Evolutionary conservation across 2,888 invertebrate species (phyloP).

Genomic region (Pinctada fucata): DNA sequence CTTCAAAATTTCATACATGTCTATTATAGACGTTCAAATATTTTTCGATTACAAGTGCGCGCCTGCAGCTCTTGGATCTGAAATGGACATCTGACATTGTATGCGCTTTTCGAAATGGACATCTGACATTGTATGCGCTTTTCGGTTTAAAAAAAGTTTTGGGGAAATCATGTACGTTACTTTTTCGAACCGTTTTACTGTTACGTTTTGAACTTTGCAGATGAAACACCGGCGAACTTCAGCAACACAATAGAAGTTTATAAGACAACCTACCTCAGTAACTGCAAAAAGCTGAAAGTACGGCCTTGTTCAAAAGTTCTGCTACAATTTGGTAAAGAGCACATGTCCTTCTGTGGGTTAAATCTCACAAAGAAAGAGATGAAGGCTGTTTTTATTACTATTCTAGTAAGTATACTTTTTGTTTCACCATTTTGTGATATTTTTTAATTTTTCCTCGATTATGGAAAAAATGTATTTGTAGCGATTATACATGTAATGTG

Average conservation of each 20-base stretch:
- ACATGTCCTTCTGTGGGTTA: conserved; percentile 52
- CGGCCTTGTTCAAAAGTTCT: conserved; percentile 52
- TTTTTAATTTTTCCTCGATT: not conserved
- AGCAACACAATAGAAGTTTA: conserved; percentile 29
- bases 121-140: no score
- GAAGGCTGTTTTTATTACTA: conserved; percentile 57
- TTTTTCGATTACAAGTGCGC: no score
- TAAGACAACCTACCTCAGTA: conserved; percentile 38
- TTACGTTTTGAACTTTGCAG: no score
- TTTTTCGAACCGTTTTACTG: no score
- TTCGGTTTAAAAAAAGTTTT: no score
- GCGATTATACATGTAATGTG: no score
- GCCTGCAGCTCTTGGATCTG: no score
- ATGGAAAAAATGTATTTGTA: not conserved
- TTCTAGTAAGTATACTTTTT: conserved; percentile 49
- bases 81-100: no score
- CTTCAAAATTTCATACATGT: no score
- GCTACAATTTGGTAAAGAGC: conserved; percentile 52
- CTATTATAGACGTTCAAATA: no score
- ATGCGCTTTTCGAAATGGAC: no score
- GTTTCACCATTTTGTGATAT: not conserved
- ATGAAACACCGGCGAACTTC: not conserved
- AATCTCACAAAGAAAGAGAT: conserved; percentile 56
- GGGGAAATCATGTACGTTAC: no score
- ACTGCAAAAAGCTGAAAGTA: conserved; percentile 51